These are phyloP conservation scores for Ptychoptera albimana DNA, from an alignment of 2,888 invertebrate genomes.

Conservation along the genomic window DNA sequence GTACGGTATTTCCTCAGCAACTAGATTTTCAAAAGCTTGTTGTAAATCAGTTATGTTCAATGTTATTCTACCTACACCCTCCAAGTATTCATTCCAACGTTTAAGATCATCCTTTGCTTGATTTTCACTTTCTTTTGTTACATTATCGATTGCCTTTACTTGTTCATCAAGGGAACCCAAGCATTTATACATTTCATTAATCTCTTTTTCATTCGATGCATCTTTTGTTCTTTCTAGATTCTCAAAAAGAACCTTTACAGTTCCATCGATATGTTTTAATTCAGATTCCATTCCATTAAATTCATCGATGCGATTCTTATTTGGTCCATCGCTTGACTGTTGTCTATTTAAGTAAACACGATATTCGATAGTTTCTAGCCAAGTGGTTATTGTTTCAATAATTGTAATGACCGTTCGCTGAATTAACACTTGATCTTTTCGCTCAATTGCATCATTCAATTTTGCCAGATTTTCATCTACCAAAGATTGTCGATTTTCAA, in stretches of 20 bases:
- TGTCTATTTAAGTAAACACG: constrained; percentile 48
- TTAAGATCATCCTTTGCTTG: constrained; percentile 42
- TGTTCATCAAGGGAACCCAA: constrained; percentile 46
- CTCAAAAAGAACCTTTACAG: constrained; percentile 44
- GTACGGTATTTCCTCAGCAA: constrained; percentile 41
- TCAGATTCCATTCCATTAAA: constrained; percentile 49
- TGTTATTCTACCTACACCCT: constrained; percentile 18
- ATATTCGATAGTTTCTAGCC: constrained; percentile 74
- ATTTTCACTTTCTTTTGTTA: constrained; percentile 41
- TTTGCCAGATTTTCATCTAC: constrained; percentile 33
- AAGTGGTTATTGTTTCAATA: constrained; percentile 66
- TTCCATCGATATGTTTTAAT: constrained; percentile 46
- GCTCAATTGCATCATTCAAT: constrained; percentile 36
- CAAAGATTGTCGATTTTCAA: constrained; percentile 37
- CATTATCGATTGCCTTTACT: constrained; percentile 50
- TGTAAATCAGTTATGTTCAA: constrained; percentile 19
- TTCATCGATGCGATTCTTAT: constrained; percentile 41
- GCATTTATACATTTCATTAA: constrained; percentile 36
- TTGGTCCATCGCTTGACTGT: constrained; percentile 38
- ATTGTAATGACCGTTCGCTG: constrained; percentile 58
- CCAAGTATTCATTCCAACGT: constrained; percentile 54
- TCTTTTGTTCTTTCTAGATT: constrained; percentile 33
- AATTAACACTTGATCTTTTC: constrained; percentile 38
- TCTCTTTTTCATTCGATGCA: constrained; percentile 15
- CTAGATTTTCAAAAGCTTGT: constrained; percentile 19